Conservation (phyloP, 2,888 invertebrate species). For the Gerris lacustris region DNA sequence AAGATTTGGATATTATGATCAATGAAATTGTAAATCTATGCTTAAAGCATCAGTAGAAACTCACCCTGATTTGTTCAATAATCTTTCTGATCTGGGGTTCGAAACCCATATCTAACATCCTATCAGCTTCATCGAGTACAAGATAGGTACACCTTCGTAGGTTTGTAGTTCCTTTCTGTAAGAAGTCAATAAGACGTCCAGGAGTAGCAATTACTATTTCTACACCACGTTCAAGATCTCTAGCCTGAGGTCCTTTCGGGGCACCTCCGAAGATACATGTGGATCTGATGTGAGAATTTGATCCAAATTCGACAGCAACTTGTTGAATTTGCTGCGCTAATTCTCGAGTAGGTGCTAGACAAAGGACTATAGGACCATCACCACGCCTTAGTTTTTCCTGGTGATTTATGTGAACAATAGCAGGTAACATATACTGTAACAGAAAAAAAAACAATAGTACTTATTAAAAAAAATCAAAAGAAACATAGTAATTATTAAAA, state of each 20-base stretch:
- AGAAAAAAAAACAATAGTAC: conserved; percentile 2
- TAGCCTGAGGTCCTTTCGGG: conserved; percentile 83
- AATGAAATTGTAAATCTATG: too few relatives aligned
- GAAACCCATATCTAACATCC: conserved; percentile 98
- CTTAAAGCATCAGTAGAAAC: too few relatives aligned
- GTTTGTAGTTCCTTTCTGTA: conserved; percentile 55
- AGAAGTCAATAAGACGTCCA: conserved; percentile 85
- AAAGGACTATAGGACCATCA: conserved; percentile 86
- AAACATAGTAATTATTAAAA: too few relatives aligned
- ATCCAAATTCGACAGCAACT: conserved; percentile 86
- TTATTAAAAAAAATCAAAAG: too few relatives aligned
- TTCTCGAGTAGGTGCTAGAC: conserved; percentile 80
- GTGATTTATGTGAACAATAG: conserved; percentile 87
- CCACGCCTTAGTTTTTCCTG: conserved; percentile 73
- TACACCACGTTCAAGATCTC: conserved; percentile 71
- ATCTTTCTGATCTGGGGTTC: conserved; percentile 95
- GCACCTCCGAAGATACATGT: conserved; percentile 98
- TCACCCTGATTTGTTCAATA: conserved; percentile 73
- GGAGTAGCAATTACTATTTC: conserved; percentile 95
- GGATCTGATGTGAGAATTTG: conserved; percentile 73
- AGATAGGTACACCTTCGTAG: conserved; percentile 59
- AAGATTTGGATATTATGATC: background rate
- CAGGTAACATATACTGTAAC: conserved; percentile 65
- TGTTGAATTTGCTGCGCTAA: conserved; percentile 83
- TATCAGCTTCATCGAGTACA: conserved; percentile 86